Evolutionary conservation across 53 echinoderm and acorn worm genomes (phyloP).

Genomic region (Paelopatides confundens): DNA sequence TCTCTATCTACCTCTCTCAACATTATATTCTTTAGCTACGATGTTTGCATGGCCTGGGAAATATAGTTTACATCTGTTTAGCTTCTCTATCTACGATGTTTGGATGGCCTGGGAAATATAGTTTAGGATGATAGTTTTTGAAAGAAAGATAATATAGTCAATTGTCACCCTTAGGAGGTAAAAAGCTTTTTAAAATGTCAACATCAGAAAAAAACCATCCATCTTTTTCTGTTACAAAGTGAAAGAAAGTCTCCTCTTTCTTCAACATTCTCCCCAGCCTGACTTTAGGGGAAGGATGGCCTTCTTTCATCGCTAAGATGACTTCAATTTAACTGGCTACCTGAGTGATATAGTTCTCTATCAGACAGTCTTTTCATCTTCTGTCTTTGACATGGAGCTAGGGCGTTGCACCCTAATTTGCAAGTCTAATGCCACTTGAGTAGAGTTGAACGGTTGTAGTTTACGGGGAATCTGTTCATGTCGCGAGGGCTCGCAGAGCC

Average conservation of each 20-base stretch:
- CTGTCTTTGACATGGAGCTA: constrained; percentile 29
- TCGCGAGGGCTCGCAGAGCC: constrained; percentile 18
- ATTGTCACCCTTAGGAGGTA: background rate
- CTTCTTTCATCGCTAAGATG: background rate
- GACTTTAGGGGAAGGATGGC: background rate
- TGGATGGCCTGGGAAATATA: background rate
- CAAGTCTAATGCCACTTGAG: constrained; percentile 44
- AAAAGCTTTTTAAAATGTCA: background rate
- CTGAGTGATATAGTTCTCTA: constrained; percentile 10
- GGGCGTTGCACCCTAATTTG: constrained; percentile 44
- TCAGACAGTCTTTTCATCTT: constrained; percentile 11
- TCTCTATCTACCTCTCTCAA: no score
- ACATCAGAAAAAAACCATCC: background rate
- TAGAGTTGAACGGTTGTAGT: constrained; percentile 24
- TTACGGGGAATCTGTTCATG: constrained; percentile 34
- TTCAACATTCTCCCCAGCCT: background rate
- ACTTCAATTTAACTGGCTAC: constrained; percentile 14
- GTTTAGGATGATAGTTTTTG: background rate
- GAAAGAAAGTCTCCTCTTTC: constrained; percentile 12
- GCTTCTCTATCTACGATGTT: background rate
- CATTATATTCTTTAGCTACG: no score
- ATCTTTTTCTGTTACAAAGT: background rate
- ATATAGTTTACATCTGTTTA: background rate
- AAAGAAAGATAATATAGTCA: constrained; percentile 4
- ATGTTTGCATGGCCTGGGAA: background rate